A percentile compares a stretch with the other conserved stretches of the same genome.
Conservation (phyloP, 2,888 invertebrate species). For the Resseliella maxima region DNA sequence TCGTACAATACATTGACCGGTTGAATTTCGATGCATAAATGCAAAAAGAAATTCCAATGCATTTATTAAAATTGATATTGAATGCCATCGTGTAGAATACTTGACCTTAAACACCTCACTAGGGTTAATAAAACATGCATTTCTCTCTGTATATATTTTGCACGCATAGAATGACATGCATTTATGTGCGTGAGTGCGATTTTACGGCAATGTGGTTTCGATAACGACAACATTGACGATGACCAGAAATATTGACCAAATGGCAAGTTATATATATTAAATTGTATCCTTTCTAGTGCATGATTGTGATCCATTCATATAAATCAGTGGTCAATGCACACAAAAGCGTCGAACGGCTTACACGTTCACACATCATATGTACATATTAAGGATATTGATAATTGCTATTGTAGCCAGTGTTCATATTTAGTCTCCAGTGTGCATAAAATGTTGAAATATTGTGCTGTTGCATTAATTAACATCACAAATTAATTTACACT, state of each 20-base stretch:
- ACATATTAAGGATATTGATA: slow-evolving; percentile 41
- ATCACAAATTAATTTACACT: slow-evolving; percentile 55
- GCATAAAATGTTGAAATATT: slow-evolving; percentile 36
- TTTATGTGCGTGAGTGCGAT: background rate
- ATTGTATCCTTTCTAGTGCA: slow-evolving; percentile 19
- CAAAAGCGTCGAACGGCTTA: background rate
- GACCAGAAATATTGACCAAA: background rate
- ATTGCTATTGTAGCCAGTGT: slow-evolving; percentile 4
- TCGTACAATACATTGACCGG: background rate
- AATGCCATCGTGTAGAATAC: slow-evolving; percentile 1
- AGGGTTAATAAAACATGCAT: slow-evolving; percentile 44
- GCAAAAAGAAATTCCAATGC: background rate
- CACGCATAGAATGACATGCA: background rate
- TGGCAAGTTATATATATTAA: background rate
- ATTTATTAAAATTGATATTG: background rate
- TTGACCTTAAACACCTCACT: slow-evolving; percentile 42
- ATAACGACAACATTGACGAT: background rate
- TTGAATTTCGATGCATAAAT: background rate
- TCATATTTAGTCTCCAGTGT: background rate
- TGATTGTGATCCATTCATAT: slow-evolving; percentile 19
- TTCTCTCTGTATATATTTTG: background rate
- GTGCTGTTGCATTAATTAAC: slow-evolving; percentile 55
- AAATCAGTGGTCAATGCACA: background rate
- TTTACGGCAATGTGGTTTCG: background rate
- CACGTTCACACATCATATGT: slow-evolving; percentile 26